A percentile compares a stretch with the other conserved stretches of the same genome.
Conservation (phyloP, 1,140 invertebrate species). For the Oryctes rhinoceros region DNA sequence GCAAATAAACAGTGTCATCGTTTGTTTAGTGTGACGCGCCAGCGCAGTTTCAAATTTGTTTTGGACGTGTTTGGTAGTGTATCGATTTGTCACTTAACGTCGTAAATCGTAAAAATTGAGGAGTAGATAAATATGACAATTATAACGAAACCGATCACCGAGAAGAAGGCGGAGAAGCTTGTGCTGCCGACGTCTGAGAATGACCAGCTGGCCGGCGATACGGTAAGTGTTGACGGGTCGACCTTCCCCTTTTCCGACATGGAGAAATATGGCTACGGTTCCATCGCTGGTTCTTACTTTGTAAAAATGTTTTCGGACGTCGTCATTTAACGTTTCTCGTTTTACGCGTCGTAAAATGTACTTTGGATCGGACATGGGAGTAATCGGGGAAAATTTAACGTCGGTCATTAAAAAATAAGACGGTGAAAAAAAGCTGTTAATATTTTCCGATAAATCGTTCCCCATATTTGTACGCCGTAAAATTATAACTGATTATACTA, state of each 20-base stretch:
- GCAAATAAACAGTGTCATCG: slow-evolving; percentile 2
- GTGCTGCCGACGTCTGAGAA: slow-evolving; percentile 69
- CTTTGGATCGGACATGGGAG: background rate
- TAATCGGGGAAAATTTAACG: background rate
- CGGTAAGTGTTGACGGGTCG: slow-evolving; percentile 13
- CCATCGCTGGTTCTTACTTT: background rate
- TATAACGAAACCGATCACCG: slow-evolving; percentile 71
- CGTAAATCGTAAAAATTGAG: slow-evolving; percentile 26
- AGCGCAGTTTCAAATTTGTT: slow-evolving; percentile 35
- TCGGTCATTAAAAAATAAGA: too few relatives aligned
- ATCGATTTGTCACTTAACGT: slow-evolving; percentile 20
- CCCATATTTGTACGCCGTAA: too few relatives aligned
- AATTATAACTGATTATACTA: too few relatives aligned
- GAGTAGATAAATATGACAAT: slow-evolving; percentile 67
- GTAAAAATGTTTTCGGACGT: too few relatives aligned
- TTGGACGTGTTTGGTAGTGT: slow-evolving; percentile 15
- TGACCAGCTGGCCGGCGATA: slow-evolving; percentile 53
- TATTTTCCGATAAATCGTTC: too few relatives aligned
- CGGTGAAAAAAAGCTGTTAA: too few relatives aligned
- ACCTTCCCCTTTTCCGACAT: background rate
- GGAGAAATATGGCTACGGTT: slow-evolving; percentile 15
- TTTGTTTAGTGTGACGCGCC: slow-evolving; percentile 15
- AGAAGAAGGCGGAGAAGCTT: slow-evolving; percentile 74
- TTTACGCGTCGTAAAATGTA: background rate
- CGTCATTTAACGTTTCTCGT: background rate